Percentiles rank a stretch among this genome's conserved stretches.
Evolutionary conservation across 2,113 vertebrate species (phyloP).

Genomic region (Lophius piscatorius): DNA sequence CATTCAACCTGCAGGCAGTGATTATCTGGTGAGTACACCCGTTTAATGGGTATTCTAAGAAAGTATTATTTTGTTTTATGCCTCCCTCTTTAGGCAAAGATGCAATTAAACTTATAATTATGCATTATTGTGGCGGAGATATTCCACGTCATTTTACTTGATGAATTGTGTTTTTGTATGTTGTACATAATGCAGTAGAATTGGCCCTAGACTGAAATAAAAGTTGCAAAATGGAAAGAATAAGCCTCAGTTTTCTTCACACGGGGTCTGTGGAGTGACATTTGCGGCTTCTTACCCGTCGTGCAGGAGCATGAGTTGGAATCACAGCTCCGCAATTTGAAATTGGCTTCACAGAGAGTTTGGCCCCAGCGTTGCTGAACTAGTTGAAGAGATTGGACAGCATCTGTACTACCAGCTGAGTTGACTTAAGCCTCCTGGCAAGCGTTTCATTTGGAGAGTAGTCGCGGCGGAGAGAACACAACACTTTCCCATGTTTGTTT

Average conservation of each 20-base stretch:
- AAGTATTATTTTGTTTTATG: constrained; percentile 44
- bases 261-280: not conserved
- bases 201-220: constrained; percentile 1
- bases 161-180: constrained; percentile 16
- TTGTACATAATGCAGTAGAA: constrained; percentile 2
- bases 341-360: constrained; percentile 43
- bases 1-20: constrained; percentile 61
- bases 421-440: constrained; percentile 55
- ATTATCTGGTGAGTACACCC: constrained; percentile 61
- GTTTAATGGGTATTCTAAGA: constrained; percentile 44
- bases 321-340: constrained; percentile 44
- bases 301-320: constrained; percentile 36
- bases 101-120: constrained; percentile 54
- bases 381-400: constrained; percentile 30
- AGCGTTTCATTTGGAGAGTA: constrained; percentile 40
- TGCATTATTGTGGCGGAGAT: constrained; percentile 31
- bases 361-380: constrained; percentile 11
- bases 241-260: constrained; percentile 3
- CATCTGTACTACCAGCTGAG: constrained; percentile 59
- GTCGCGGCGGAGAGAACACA: constrained; percentile 23
- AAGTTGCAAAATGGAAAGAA: constrained; percentile 5
- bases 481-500: constrained; percentile 49
- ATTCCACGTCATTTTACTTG: constrained; percentile 23
- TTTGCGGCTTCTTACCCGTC: constrained; percentile 20
- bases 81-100: constrained; percentile 36